These are phyloP conservation scores for Drosophila ercepeae DNA, from an alignment of 1,140 invertebrate genomes.

Conservation along the genomic window DNA sequence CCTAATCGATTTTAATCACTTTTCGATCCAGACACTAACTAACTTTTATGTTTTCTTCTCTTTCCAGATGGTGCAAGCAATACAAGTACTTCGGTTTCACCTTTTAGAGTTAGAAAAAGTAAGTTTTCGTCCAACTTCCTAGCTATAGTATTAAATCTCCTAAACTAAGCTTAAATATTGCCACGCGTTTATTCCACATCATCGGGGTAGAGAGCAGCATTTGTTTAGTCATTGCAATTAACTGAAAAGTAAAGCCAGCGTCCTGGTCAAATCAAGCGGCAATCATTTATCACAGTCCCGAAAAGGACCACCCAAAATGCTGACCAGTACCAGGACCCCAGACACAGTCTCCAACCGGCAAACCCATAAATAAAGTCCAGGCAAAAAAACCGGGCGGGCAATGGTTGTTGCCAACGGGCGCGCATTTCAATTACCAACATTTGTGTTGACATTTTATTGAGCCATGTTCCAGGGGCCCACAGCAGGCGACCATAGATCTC, in stretches of 20 bases:
- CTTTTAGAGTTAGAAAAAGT: slow-evolving; percentile 99
- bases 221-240: slow-evolving; percentile 59
- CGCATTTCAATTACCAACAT: slow-evolving; percentile 71
- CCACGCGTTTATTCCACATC: slow-evolving; percentile 37
- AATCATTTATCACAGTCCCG: slow-evolving; percentile 62
- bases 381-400: slow-evolving; percentile 13
- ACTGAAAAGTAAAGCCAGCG: slow-evolving; percentile 28
- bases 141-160: background rate
- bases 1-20: background rate
- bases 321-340: slow-evolving; percentile 28
- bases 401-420: slow-evolving; percentile 40
- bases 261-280: slow-evolving; percentile 22
- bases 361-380: slow-evolving; percentile 43
- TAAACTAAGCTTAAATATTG: slow-evolving; percentile 39
- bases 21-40: background rate
- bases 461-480: slow-evolving; percentile 53
- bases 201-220: slow-evolving; percentile 26
- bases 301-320: slow-evolving; percentile 66
- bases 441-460: slow-evolving; percentile 79
- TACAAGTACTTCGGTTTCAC: slow-evolving; percentile 99
- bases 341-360: slow-evolving; percentile 43
- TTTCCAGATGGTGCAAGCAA: slow-evolving; percentile 99
- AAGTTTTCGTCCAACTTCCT: slow-evolving; percentile 84
- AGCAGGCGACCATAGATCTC: slow-evolving; percentile 66
- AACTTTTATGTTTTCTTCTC: slow-evolving; percentile 26